Percentiles rank a stretch among this genome's conserved stretches.
Conservation (phyloP, 1,140 invertebrate genomes). For the Drosophila rhopaloa region DNA sequence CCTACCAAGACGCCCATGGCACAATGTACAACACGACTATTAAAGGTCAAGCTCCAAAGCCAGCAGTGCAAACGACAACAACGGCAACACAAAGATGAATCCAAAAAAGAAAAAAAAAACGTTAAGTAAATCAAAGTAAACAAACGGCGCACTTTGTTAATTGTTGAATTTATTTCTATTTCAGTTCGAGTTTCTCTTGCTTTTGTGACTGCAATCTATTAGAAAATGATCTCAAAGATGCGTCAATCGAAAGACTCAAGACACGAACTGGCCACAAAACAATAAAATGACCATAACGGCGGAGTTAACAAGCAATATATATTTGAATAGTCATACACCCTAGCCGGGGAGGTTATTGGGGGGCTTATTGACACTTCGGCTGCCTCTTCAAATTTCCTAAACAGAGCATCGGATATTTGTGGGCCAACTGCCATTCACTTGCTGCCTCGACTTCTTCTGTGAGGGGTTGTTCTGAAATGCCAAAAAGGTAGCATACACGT, state of each 20-base stretch:
- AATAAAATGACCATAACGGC: conserved; percentile 12
- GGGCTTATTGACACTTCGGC: conserved; percentile 21
- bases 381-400: conserved; percentile 29
- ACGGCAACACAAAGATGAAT: conserved; percentile 30
- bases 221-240: conserved; percentile 57
- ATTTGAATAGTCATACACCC: conserved; percentile 23
- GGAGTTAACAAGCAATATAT: conserved; percentile 40
- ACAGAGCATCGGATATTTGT: conserved; percentile 24
- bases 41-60: conserved; percentile 65
- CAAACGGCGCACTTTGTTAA: conserved; percentile 73
- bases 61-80: conserved; percentile 23
- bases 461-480: conserved; percentile 52
- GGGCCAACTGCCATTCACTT: conserved; percentile 32
- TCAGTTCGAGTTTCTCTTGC: conserved; percentile 21
- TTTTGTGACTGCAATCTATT: conserved; percentile 41
- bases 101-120: conserved; percentile 39
- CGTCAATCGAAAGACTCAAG: conserved; percentile 73
- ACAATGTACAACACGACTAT: conserved; percentile 75
- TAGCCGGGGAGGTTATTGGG: not conserved
- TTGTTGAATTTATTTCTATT: conserved; percentile 62
- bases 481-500: conserved; percentile 46
- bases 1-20: conserved; percentile 62
- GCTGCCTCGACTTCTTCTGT: conserved; percentile 20
- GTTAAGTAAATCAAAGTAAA: conserved; percentile 74
- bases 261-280: conserved; percentile 61